phyloP scores from a whole-genome alignment of 2,888 invertebrate genomes.

The Meandrusa payeni region DNA sequence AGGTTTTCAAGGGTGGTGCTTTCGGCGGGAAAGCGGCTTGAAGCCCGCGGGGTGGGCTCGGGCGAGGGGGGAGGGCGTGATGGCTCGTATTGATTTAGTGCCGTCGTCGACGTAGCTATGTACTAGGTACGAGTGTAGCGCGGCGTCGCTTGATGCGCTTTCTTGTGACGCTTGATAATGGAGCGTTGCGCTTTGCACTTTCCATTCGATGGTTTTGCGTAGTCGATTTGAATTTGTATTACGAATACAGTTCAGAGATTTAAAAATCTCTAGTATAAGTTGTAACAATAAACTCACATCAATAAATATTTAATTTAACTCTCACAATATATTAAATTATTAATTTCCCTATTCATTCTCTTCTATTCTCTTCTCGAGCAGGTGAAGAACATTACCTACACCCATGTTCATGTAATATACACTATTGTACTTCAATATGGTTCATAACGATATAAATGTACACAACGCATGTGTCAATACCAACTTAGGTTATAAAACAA shows the following conservation, averaged over 20 bases:
- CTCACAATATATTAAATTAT: no score
- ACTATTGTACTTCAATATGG: no score
- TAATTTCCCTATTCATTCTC: no score
- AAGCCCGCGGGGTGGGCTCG: constrained; percentile 41
- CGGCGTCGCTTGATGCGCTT: constrained; percentile 77
- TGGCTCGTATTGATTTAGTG: constrained; percentile 82
- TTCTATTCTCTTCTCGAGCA: no score
- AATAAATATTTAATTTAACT: no score
- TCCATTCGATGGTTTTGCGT: constrained; percentile 9
- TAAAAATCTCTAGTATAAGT: no score
- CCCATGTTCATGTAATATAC: no score
- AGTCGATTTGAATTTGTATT: constrained; percentile 11
- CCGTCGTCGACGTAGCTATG: constrained; percentile 80
- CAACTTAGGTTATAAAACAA: no score
- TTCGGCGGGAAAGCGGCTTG: constrained; percentile 75
- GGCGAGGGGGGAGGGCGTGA: constrained; percentile 62
- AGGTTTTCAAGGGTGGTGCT: constrained; percentile 81
- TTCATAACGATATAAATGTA: no score
- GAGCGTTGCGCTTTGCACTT: constrained; percentile 21
- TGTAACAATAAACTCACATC: no score
- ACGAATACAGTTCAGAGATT: background rate
- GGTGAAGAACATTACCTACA: no score
- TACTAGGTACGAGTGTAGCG: constrained; percentile 70
- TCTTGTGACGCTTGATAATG: constrained; percentile 46
- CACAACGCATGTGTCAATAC: no score